phyloP scores from a whole-genome alignment of 2,888 invertebrate species.

The Meandrusa payeni region DNA sequence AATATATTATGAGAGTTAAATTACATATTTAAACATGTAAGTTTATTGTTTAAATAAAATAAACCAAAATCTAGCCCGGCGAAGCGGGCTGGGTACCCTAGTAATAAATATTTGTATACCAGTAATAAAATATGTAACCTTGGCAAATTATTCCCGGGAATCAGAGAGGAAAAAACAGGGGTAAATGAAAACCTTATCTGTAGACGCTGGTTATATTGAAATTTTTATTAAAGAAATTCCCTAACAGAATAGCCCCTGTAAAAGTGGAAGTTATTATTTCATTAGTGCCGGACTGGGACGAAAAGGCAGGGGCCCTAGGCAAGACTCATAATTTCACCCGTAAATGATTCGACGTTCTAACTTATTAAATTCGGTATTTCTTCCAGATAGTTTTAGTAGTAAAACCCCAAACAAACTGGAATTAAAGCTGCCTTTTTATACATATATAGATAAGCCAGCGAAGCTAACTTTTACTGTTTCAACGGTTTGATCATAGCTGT shows the following conservation, averaged over 20 bases:
- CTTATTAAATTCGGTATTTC: slow-evolving; percentile 13
- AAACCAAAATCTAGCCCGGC: too few species aligned
- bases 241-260: slow-evolving; percentile 22
- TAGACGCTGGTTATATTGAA: slow-evolving; percentile 18
- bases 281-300: slow-evolving; percentile 21
- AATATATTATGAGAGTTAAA: too few species aligned
- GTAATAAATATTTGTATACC: too few species aligned
- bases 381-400: not conserved
- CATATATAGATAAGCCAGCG: too few species aligned
- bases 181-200: slow-evolving; percentile 15
- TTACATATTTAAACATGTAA: too few species aligned
- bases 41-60: too few species aligned
- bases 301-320: slow-evolving; percentile 16
- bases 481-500: too few species aligned
- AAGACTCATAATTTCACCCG: slow-evolving; percentile 16
- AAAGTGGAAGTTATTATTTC: slow-evolving; percentile 26
- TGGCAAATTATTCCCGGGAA: slow-evolving; percentile 12
- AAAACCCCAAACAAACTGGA: not conserved
- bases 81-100: too few species aligned
- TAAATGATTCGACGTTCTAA: slow-evolving; percentile 12
- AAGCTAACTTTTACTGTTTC: too few species aligned
- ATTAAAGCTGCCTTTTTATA: slow-evolving; percentile 4
- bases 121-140: too few species aligned
- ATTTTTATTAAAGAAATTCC: slow-evolving; percentile 23
- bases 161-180: slow-evolving; percentile 1